Base-by-base conservation (phyloP, 2,797 vertebrate genomes). In the Australoheros facetus region DNA sequence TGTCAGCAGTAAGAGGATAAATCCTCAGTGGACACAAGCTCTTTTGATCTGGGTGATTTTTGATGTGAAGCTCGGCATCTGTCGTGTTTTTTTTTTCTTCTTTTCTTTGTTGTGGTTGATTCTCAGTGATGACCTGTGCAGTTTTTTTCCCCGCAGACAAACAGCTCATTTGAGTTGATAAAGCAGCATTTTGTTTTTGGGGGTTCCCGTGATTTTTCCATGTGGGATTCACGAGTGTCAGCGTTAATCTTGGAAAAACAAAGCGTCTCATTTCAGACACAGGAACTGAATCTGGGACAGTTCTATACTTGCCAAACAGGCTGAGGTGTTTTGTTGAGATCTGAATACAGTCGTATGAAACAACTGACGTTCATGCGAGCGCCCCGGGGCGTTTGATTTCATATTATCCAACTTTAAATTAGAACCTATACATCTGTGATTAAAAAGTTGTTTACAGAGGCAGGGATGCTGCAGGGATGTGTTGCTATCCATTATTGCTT, bases 1-100 rank as follows among this genome's bases (percentile, higher is more conserved):
- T 90, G 87, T 84, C 21, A 70, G 75, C 83, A 84, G 69, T 84
- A 78, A 86, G 79, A 85, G 79, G 82, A 87, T 88, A 85, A 85
- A 84, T 79, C 64, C 77, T 85, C 56, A 10, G 42, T 54, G 79
- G 64, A 78, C 85, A 77, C 70, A 0, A 69, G 71, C 83, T 82
- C 75, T 42, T 89, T 79, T 88, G 78, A 87, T 88, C 82, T 73
- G 51, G 34, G 19, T 75, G 78, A 86, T 84, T 79, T 84, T 54
- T 88, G 62, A 89, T 88, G 79, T 58, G 69, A 72, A 62, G 53
- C 77, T 79, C 78, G 4, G 53, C 30, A 4, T 88, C 73, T 80
- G 45, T 7, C 1, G 6, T 69, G 51, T 0, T 3, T 30, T 37
- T 30, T 21, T 45, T 32, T 17, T 48, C 1, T 37, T 32, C 32